Conservation (phyloP, 2,888 invertebrate species). For the Deilephila elpenor region DNA sequence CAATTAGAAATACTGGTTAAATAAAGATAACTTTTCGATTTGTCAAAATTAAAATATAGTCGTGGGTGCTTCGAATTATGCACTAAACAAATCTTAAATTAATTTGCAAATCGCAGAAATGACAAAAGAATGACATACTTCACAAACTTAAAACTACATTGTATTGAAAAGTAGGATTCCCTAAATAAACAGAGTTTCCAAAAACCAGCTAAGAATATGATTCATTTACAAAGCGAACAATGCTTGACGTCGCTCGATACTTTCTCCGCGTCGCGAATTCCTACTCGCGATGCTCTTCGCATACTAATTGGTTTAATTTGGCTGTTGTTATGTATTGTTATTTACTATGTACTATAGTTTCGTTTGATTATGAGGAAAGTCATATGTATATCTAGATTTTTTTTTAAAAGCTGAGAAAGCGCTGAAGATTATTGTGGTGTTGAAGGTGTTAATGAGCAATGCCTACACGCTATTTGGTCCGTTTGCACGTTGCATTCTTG, state of each 20-base stretch:
- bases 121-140: no score
- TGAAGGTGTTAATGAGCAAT: no score
- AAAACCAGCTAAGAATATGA: not conserved
- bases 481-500: no score
- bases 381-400: not conserved
- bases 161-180: not conserved
- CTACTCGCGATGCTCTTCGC: constrained; percentile 13
- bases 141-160: not conserved
- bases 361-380: not conserved
- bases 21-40: no score
- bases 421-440: no score
- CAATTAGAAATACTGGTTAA: no score
- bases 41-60: no score
- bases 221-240: constrained; percentile 8
- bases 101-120: no score
- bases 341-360: not conserved
- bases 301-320: constrained; percentile 14
- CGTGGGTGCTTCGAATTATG: no score
- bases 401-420: no score
- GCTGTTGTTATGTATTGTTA: constrained; percentile 1
- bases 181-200: not conserved
- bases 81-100: no score
- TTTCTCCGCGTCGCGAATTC: constrained; percentile 16
- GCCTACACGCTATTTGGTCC: no score
- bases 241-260: not conserved